These are phyloP conservation scores for Geococcyx californianus DNA, from an alignment of 2,113 vertebrate genomes.

Conservation along the genomic window DNA sequence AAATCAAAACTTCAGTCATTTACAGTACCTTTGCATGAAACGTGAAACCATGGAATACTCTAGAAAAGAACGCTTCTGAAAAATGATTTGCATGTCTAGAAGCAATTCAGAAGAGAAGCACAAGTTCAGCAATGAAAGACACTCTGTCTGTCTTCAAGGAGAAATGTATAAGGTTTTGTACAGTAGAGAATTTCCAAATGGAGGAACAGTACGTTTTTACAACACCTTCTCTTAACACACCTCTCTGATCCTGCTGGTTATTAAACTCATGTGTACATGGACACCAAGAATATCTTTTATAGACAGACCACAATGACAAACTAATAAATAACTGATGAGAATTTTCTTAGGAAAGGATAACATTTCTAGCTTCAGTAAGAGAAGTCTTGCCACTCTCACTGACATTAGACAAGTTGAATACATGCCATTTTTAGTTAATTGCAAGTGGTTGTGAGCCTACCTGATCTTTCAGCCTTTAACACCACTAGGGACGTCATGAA, in stretches of 20 bases:
- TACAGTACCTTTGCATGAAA: neutral
- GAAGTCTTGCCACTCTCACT: neutral
- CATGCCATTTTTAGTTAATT: neutral
- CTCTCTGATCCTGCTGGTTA: neutral
- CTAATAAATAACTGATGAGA: neutral
- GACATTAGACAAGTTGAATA: neutral
- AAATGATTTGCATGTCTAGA: neutral
- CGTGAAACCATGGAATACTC: neutral
- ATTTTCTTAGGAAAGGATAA: neutral
- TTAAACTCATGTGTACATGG: rapidly evolving
- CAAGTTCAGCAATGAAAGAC: neutral
- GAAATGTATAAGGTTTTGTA: neutral
- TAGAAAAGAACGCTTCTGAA: neutral
- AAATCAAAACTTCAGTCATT: neutral
- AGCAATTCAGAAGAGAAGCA: neutral
- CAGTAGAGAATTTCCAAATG: neutral
- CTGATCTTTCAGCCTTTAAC: neutral
- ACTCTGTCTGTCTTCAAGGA: neutral
- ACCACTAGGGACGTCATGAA: neutral
- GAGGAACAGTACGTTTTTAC: neutral
- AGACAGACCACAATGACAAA: neutral
- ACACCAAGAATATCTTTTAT: neutral
- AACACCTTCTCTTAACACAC: neutral
- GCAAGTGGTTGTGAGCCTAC: neutral
- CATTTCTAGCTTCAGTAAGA: neutral